Base-by-base conservation (phyloP, 1,140 invertebrate genomes). In the Achroia grisella region DNA sequence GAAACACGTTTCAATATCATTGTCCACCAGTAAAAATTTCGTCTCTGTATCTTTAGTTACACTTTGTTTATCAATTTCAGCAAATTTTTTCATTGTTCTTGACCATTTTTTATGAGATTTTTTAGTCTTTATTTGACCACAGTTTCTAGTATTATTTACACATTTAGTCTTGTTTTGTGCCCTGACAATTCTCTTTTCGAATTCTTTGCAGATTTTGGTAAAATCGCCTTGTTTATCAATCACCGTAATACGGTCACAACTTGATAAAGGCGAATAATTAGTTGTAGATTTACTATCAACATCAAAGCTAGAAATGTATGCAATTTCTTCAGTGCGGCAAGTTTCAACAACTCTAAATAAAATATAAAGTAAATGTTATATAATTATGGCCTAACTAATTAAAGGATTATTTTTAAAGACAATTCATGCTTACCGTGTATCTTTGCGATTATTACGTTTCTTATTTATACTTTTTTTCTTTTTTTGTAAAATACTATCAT, bases 161-260 rank as follows among this genome's bases (percentile, higher is more conserved):
- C 2, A 6, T 23, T 2, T 23, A 3, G 6, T 6, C 6, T 2
- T 23, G 17, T 23, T 23, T 6, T 23, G 17, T 23, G 6, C 2
- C 6, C 6, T 23, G 6, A 3, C 17, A 32, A 48, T 14, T 8
- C 17, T 48, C 14, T 59, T 51, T 40, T 63, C 42, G 10, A 56
- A 45, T 40, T 65, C 12, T 44, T 56, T 13, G 13, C 48, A 55
- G 33, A 55, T 40, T 35, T 52, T 34, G 10, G 28, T 43, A 37
- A 62, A 53, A 8, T 73, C 61, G 37, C 67, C 55, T 41, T 71
- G 45, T 44, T 68, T 79, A 39, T 71, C 62, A 35, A 83, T 78
- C 10, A 83, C 75, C 0, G 77, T 83, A 12, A 83, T 42, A n/a
- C 71, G 62, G 64, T 77, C 76, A 30, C 59, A 52, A 54, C 76